Percentiles rank a stretch among this genome's conserved stretches.
phyloP scores from a whole-genome alignment of 2,113 vertebrate genomes.

The Rhinolophus sinicus region DNA sequence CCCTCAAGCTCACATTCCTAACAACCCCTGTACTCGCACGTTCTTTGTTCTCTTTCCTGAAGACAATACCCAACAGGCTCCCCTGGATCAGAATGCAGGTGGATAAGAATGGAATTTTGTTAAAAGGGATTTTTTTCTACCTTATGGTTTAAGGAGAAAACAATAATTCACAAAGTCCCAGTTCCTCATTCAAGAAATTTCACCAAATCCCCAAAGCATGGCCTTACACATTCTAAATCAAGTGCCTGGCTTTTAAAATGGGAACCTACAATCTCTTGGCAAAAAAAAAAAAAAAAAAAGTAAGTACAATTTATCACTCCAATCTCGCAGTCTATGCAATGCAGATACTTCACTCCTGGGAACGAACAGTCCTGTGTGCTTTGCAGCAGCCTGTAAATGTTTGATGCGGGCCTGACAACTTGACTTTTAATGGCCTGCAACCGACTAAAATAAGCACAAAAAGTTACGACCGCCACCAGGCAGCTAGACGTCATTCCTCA shows the following conservation, averaged over 20 bases:
- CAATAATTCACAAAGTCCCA: conserved; percentile 39
- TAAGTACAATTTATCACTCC: conserved; percentile 63
- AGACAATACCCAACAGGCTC: neutral
- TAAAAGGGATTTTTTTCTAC: neutral
- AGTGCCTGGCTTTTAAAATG: conserved; percentile 50
- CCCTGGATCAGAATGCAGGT: neutral
- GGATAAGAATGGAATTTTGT: neutral
- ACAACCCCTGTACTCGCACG: neutral
- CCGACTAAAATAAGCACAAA: conserved; percentile 14
- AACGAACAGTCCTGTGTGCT: conserved; percentile 44
- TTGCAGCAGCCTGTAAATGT: conserved; percentile 24
- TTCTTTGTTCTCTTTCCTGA: neutral
- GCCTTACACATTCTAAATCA: conserved; percentile 56
- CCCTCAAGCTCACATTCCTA: neutral
- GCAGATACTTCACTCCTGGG: conserved; percentile 28
- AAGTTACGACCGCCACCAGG: neutral
- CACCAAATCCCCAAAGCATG: neutral
- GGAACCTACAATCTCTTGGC: conserved; percentile 4
- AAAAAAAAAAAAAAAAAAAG: neutral
- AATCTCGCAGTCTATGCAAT: conserved; percentile 26
- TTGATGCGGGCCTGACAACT: conserved; percentile 57
- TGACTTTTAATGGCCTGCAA: conserved; percentile 55
- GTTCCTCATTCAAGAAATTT: conserved; percentile 45
- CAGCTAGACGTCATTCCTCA: neutral
- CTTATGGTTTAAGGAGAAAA: conserved; percentile 37